Base-by-base conservation (phyloP, 2,113 vertebrate genomes). In the Plecotus auritus region DNA sequence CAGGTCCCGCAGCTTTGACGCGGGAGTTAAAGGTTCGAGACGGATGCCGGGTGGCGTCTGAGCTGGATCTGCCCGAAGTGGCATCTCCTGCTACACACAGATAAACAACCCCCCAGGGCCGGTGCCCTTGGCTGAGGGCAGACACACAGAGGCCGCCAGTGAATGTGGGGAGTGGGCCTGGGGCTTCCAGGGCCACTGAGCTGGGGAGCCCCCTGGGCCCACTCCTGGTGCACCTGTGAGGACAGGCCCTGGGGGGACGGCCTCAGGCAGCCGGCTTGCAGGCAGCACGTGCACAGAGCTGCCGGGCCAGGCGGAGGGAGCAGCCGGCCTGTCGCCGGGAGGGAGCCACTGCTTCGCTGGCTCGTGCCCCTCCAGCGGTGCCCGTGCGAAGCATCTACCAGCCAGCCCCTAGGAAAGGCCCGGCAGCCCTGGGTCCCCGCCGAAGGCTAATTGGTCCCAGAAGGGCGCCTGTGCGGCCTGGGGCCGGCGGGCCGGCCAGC, bases 361-460 rank as follows among this genome's bases (percentile, higher is more conserved):
- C 37, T 23, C 51, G 26, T 74, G 72, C 18, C 54, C 14, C 59
- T 74, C 67, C 28, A 49, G 61, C 12, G 87, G 54, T 0, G 10
- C 54, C 76, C 91, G 22, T n/a, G 9, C 47, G 74, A 86, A 73
- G 85, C 5, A 6, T 26, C 61, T 26, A 13, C 59, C 5, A 7
- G 47, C 64, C 66, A 12, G 45, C 35, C 76, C 67, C 83, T 70
- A 6, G 23, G 42, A 35, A 61, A 28, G 78, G 47, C 56, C 77
- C 73, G 23, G 78, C 82, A 82, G 49, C 56, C 80, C 78, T 35
- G 90, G 42, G 13, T 74, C 90, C 82, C 94, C 86, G 82, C 78
- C 37, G n/a, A 86, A 92, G 89, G 74, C 94, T 95, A 81, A 92
- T 73, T 80, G 56, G 69, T 81, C 85, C 87, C 49, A 20, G 84